Conservation (phyloP, 2,888 invertebrate genomes). For the Drosophila nigritarsus region DNA sequence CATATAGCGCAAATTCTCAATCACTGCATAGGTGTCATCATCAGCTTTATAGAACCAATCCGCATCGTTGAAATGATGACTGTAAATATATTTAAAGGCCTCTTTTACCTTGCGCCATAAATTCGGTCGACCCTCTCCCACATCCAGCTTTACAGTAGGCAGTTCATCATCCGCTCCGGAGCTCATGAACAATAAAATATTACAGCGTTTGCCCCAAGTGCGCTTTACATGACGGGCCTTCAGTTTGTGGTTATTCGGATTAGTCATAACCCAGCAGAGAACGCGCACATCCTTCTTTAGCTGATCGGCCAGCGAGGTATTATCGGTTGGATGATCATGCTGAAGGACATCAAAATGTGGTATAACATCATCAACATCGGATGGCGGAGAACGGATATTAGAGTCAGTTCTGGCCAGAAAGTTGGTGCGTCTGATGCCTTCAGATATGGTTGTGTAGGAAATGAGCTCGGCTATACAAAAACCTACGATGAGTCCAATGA, state of each 20-base stretch:
- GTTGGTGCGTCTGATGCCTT: not conserved
- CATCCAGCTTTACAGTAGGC: not conserved
- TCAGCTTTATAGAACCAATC: constrained; percentile 4
- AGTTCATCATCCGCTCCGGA: not conserved
- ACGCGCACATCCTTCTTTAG: not conserved
- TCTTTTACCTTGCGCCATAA: not conserved
- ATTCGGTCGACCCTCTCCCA: not conserved
- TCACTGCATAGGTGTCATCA: not conserved
- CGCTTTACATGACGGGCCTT: not conserved
- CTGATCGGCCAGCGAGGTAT: not conserved
- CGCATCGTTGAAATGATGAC: not conserved
- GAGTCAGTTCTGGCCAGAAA: not conserved
- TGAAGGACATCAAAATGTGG: not conserved
- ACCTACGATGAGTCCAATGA: not conserved
- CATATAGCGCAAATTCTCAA: constrained; percentile 1
- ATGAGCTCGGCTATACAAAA: not conserved
- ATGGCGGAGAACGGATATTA: not conserved
- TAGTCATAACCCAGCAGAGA: not conserved
- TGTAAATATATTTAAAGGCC: not conserved
- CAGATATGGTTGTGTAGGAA: not conserved
- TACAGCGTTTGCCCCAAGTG: not conserved
- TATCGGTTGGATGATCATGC: not conserved
- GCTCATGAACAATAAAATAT: not conserved
- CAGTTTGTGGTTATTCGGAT: not conserved
- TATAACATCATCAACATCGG: not conserved